phyloP scores from a whole-genome alignment of 2,797 vertebrate species.

The Rhabdophis nuchalis region DNA sequence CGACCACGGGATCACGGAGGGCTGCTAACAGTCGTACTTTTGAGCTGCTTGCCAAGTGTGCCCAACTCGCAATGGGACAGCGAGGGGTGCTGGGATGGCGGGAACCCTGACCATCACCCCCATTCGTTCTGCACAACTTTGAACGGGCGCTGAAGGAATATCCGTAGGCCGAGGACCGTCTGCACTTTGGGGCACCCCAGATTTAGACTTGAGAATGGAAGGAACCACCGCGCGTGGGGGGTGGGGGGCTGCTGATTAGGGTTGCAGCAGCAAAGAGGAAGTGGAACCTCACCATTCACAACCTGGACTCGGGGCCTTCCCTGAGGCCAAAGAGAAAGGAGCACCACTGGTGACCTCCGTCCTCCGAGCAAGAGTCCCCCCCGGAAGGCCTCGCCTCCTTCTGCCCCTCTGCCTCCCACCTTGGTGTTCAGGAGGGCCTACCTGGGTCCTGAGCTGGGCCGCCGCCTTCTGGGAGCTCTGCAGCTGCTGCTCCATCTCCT shows the following conservation, averaged over 20 bases:
- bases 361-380: neutral
- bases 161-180: neutral
- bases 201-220: neutral
- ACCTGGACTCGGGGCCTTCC: too few species aligned
- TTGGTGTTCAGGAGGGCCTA: slow-evolving; percentile 23
- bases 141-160: neutral
- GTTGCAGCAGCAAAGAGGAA: neutral
- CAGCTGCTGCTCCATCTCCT: slow-evolving; percentile 88
- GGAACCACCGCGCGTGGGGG: neutral
- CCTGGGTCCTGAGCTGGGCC: slow-evolving; percentile 86
- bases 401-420: neutral
- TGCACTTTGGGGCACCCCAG: neutral
- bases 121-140: neutral
- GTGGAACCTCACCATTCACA: neutral
- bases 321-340: neutral
- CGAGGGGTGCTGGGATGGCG: neutral
- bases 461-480: slow-evolving; percentile 82
- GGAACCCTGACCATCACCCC: neutral
- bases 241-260: neutral
- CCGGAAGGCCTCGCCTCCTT: fast-evolving
- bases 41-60: neutral
- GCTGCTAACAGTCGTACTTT: neutral
- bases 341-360: neutral
- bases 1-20: neutral
- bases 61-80: neutral